Evolutionary conservation across 2,113 vertebrate genomes (phyloP).

Genomic region (Pelodiscus sinensis): DNA sequence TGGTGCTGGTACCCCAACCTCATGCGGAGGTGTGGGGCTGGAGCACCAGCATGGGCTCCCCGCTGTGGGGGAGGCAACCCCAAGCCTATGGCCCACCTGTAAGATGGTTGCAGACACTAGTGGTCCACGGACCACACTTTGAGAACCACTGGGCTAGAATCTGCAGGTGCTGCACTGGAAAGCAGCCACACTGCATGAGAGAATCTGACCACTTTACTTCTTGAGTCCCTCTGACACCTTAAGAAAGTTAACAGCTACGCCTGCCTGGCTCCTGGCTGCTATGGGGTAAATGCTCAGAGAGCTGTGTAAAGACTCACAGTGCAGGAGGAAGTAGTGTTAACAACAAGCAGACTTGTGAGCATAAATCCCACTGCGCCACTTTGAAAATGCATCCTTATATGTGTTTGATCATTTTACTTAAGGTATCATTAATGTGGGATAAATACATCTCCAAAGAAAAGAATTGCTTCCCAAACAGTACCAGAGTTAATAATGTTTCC

Average conservation of each 20-base stretch:
- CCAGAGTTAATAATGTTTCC: conserved; percentile 57
- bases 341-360: not conserved
- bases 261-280: accelerated
- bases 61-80: no score
- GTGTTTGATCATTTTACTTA: conserved; percentile 61
- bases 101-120: no score
- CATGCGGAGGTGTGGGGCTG: no score
- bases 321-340: not conserved
- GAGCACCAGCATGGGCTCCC: no score
- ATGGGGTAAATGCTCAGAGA: not conserved
- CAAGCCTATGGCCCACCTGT: no score
- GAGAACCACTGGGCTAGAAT: not conserved
- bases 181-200: not conserved
- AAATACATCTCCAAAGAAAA: conserved; percentile 60
- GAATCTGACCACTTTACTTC: not conserved
- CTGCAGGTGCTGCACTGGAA: accelerated
- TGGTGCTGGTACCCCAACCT: no score
- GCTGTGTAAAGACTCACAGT: not conserved
- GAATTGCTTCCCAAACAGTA: conserved; percentile 47
- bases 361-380: conserved; percentile 32
- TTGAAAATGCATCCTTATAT: conserved; percentile 29
- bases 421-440: conserved; percentile 50
- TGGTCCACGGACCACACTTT: no score
- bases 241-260: accelerated
- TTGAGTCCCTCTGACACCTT: not conserved